phyloP scores from a whole-genome alignment of 1,140 invertebrate species.

The Cotesia glomerata region DNA sequence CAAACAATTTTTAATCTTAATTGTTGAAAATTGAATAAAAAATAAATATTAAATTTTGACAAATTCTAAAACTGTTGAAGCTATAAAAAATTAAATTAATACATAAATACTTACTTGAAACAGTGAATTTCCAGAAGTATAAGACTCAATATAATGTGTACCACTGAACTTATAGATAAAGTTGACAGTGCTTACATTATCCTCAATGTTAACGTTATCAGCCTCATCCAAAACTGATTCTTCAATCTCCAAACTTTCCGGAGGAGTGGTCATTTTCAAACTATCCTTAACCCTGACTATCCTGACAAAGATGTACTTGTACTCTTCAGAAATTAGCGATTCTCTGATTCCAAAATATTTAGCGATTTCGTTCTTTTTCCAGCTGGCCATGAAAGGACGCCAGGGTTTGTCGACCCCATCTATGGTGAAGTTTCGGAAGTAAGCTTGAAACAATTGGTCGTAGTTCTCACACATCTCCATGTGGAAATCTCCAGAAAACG shows the following conservation, averaged over 20 bases:
- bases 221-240: constrained; percentile 72
- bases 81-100: background rate
- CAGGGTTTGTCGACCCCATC: constrained; percentile 81
- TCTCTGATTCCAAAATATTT: constrained; percentile 83
- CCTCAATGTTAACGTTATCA: constrained; percentile 71
- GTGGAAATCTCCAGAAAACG: constrained; percentile 82
- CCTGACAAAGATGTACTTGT: constrained; percentile 81
- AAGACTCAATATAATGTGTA: constrained; percentile 84
- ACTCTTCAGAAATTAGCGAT: constrained; percentile 77
- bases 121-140: constrained; percentile 84
- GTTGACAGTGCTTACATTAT: constrained; percentile 74
- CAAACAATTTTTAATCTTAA: background rate
- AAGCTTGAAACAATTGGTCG: constrained; percentile 78
- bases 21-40: background rate
- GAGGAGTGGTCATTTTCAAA: constrained; percentile 58
- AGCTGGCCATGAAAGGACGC: constrained; percentile 83
- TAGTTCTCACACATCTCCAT: constrained; percentile 90
- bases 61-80: too few relatives aligned
- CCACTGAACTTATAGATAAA: constrained; percentile 79
- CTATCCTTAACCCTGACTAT: constrained; percentile 74
- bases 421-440: constrained; percentile 83
- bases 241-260: constrained; percentile 65
- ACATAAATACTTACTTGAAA: constrained; percentile 71
- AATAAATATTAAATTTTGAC: too few relatives aligned
- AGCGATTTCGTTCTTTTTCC: constrained; percentile 77